Percentiles rank a stretch among this genome's conserved stretches.
Evolutionary conservation across 1,140 invertebrate species (phyloP).

Genomic region (Solen grandis): DNA sequence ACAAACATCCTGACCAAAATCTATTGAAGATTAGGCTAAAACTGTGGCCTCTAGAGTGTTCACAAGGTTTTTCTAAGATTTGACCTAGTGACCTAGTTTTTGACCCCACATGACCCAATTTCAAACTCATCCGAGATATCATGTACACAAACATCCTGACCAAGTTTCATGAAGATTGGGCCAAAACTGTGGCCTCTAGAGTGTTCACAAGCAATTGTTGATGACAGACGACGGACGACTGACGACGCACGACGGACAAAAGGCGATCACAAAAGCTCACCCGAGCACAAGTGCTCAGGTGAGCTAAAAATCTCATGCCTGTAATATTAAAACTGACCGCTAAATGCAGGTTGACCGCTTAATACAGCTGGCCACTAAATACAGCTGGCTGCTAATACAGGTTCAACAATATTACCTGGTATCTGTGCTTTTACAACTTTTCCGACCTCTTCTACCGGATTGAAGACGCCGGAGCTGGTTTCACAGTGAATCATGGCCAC

Average conservation of each 20-base stretch:
- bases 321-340: no score
- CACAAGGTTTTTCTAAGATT: neutral
- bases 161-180: neutral
- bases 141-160: neutral
- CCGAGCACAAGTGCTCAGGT: neutral
- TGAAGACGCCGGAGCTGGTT: slow-evolving; percentile 82
- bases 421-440: slow-evolving; percentile 74
- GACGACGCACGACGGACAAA: neutral
- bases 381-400: no score
- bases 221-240: neutral
- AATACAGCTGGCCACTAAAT: no score
- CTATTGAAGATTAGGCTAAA: neutral
- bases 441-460: slow-evolving; percentile 81
- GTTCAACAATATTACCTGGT: slow-evolving; percentile 71
- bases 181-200: neutral
- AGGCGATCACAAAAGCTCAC: neutral
- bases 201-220: neutral
- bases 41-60: neutral
- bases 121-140: neutral
- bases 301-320: no score
- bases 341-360: no score
- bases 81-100: neutral
- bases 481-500: slow-evolving; percentile 82
- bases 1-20: neutral
- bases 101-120: neutral